Conservation (phyloP, 2,888 invertebrate genomes). For the Caenorhabditis plicata region DNA sequence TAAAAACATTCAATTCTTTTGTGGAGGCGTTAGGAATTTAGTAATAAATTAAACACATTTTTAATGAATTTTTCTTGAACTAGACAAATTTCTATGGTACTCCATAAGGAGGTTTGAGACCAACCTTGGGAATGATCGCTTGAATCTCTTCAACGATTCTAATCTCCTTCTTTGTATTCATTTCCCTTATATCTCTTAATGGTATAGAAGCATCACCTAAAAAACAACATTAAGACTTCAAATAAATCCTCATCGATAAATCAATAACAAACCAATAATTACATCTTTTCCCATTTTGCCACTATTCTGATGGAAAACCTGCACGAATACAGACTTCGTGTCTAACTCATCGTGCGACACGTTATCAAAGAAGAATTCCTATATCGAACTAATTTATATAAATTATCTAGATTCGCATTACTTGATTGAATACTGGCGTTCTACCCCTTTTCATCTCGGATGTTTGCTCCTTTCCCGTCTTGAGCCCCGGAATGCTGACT, state of each 20-base stretch:
- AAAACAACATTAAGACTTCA: background rate
- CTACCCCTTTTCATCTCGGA: slow-evolving; percentile 66
- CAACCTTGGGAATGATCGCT: slow-evolving; percentile 58
- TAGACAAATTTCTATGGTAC: too few relatives aligned
- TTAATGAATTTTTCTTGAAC: too few relatives aligned
- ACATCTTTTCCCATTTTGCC: slow-evolving; percentile 63
- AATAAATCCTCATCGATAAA: background rate
- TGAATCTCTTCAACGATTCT: slow-evolving; percentile 67
- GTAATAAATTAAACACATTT: too few relatives aligned
- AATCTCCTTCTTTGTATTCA: slow-evolving; percentile 66
- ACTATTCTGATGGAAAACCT: slow-evolving; percentile 66
- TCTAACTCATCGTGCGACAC: slow-evolving; percentile 66
- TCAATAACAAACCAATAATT: slow-evolving; percentile 66
- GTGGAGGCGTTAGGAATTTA: too few relatives aligned
- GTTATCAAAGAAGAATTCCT: slow-evolving; percentile 68
- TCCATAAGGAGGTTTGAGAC: too few relatives aligned
- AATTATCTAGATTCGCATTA: slow-evolving; percentile 5
- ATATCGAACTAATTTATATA: slow-evolving; percentile 13
- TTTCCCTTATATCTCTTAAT: slow-evolving; percentile 65
- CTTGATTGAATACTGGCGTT: slow-evolving; percentile 67
- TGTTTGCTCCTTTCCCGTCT: slow-evolving; percentile 66
- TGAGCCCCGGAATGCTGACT: slow-evolving; percentile 67
- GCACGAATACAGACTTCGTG: slow-evolving; percentile 65
- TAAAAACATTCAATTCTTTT: too few relatives aligned
- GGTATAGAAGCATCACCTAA: slow-evolving; percentile 66